Conservation (phyloP, 2,797 vertebrate genomes). For the Oceanodroma leucorhoa region DNA sequence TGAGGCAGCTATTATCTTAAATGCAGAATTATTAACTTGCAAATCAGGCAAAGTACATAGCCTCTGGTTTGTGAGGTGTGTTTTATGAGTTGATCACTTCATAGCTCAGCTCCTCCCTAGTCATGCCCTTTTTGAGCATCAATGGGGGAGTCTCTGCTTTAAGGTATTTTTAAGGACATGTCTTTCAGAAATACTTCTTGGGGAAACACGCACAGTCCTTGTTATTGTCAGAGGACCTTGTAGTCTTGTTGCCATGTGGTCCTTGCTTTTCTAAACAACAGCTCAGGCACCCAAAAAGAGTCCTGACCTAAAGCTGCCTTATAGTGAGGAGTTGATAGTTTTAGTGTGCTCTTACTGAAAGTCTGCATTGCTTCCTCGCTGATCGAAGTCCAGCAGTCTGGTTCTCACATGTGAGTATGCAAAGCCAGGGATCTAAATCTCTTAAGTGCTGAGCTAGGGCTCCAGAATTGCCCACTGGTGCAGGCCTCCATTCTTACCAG, state of each 20-base stretch:
- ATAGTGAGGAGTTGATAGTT: neutral
- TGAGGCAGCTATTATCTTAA: slow-evolving; percentile 59
- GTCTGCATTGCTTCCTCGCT: neutral
- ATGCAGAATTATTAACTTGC: neutral
- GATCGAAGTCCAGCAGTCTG: neutral
- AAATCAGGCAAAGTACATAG: neutral
- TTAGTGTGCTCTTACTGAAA: neutral
- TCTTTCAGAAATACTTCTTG: neutral
- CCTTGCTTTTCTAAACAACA: slow-evolving; percentile 24
- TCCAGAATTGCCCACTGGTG: neutral
- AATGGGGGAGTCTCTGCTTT: neutral
- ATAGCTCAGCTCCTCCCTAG: neutral
- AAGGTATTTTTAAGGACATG: neutral
- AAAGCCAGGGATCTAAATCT: neutral
- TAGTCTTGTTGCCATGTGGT: neutral
- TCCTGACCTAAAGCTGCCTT: slow-evolving; percentile 56
- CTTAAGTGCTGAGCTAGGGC: neutral
- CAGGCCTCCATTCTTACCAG: neutral
- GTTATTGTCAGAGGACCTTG: neutral
- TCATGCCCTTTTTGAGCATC: neutral
- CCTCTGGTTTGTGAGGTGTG: neutral
- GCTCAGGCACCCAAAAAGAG: neutral
- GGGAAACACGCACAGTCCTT: slow-evolving; percentile 31
- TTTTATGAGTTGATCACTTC: neutral
- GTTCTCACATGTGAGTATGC: neutral